Percentiles rank a stretch among this genome's conserved stretches.
Evolutionary conservation across 2,888 invertebrate genomes (phyloP).

Genomic region (Alsophila aescularia): DNA sequence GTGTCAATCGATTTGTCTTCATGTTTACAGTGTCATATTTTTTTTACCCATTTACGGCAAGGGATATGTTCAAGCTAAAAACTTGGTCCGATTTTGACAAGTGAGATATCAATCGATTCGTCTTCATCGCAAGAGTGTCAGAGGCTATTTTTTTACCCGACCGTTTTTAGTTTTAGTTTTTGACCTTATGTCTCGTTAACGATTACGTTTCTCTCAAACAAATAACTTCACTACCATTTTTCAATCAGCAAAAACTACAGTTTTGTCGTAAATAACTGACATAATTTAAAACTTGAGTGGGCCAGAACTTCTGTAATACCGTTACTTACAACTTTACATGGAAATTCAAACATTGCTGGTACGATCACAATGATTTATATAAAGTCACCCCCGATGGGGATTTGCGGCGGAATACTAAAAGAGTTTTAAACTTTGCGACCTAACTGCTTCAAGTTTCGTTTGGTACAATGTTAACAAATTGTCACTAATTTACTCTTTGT

Average conservation of each 20-base stretch:
- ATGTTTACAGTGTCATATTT: too few species aligned
- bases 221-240: slow-evolving; percentile 9
- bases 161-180: neutral
- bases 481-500: neutral
- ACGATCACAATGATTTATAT: slow-evolving; percentile 31
- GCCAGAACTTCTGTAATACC: slow-evolving; percentile 20
- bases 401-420: slow-evolving; percentile 16
- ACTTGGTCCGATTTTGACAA: too few species aligned
- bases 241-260: slow-evolving; percentile 21
- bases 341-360: slow-evolving; percentile 28
- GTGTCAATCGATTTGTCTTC: too few species aligned
- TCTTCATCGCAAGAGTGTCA: too few species aligned
- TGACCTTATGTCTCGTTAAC: neutral
- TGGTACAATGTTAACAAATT: neutral
- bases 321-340: slow-evolving; percentile 30
- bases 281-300: slow-evolving; percentile 23
- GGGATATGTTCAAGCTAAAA: too few species aligned
- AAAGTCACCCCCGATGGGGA: slow-evolving; percentile 17
- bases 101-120: too few species aligned
- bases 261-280: slow-evolving; percentile 20
- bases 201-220: neutral
- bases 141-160: too few species aligned
- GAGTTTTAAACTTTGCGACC: slow-evolving; percentile 21
- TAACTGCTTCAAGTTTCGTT: slow-evolving; percentile 10
- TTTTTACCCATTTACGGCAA: too few species aligned